Percentiles rank a stretch among this genome's conserved stretches.
Evolutionary conservation across 2,113 vertebrate genomes (phyloP).

Genomic region (Calidris pugnax): DNA sequence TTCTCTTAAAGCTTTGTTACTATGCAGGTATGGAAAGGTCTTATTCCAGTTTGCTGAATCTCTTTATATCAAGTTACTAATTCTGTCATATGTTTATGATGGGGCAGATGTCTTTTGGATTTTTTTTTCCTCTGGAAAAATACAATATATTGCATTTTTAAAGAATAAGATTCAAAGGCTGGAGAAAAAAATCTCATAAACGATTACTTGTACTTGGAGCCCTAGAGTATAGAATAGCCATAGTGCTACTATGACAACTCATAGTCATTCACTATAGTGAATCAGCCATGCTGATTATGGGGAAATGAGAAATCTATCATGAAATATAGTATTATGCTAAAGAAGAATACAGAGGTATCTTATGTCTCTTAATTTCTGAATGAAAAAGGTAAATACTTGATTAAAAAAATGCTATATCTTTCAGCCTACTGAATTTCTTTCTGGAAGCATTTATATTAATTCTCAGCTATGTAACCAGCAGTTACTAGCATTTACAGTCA

Average conservation of each 20-base stretch:
- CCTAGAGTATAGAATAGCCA: neutral
- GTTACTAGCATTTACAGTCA: neutral
- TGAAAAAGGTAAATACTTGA: neutral
- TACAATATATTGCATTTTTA: neutral
- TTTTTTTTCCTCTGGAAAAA: neutral
- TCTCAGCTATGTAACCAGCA: neutral
- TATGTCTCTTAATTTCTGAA: neutral
- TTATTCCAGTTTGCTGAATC: neutral
- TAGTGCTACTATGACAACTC: neutral
- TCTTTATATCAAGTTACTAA: neutral
- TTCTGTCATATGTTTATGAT: neutral
- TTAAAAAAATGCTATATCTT: neutral
- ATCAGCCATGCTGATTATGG: neutral
- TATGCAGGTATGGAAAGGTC: neutral
- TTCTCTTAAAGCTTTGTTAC: neutral
- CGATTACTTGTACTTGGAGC: neutral
- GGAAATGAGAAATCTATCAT: neutral
- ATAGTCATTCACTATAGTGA: neutral
- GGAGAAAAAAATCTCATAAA: neutral
- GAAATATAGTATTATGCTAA: neutral
- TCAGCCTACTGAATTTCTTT: neutral
- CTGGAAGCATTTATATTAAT: neutral
- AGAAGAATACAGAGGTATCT: neutral
- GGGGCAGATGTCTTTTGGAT: neutral
- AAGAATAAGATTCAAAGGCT: neutral